Evolutionary conservation across 2,797 vertebrate species (phyloP).

Genomic region (Leptodactylus fallax): DNA sequence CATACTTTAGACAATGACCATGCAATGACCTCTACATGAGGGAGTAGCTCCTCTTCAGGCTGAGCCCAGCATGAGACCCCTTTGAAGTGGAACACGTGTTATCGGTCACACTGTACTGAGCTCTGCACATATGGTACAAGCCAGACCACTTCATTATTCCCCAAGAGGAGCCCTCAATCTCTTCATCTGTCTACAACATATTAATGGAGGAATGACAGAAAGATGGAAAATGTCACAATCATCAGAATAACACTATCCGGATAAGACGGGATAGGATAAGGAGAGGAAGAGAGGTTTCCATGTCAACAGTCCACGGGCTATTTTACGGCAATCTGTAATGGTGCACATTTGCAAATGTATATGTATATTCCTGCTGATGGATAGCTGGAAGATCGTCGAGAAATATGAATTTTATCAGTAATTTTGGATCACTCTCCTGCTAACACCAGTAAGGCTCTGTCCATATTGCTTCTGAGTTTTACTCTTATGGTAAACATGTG

Average conservation of each 20-base stretch:
- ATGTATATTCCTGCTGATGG: neutral
- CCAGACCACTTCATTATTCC: conserved; percentile 9
- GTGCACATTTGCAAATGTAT: neutral
- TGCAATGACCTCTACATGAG: conserved; percentile 48
- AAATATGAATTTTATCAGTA: neutral
- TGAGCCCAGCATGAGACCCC: conserved; percentile 36
- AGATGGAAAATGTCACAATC: conserved; percentile 5
- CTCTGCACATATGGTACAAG: conserved; percentile 25
- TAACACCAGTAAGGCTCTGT: neutral
- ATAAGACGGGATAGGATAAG: neutral
- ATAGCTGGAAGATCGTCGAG: neutral
- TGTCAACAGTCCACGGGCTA: neutral
- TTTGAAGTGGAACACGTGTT: conserved; percentile 55
- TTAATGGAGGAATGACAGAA: neutral
- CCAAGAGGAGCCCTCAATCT: neutral
- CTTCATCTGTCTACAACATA: neutral
- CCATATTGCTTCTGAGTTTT: too few species aligned
- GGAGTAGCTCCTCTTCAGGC: conserved; percentile 24
- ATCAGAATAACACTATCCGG: neutral
- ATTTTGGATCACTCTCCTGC: neutral
- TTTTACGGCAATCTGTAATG: neutral
- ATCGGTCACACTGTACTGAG: conserved; percentile 30
- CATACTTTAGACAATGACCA: conserved; percentile 52
- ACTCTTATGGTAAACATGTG: too few species aligned
- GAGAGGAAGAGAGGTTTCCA: neutral